phyloP scores from a whole-genome alignment of 1,140 invertebrate genomes.

The Oedothorax gibbosus region DNA sequence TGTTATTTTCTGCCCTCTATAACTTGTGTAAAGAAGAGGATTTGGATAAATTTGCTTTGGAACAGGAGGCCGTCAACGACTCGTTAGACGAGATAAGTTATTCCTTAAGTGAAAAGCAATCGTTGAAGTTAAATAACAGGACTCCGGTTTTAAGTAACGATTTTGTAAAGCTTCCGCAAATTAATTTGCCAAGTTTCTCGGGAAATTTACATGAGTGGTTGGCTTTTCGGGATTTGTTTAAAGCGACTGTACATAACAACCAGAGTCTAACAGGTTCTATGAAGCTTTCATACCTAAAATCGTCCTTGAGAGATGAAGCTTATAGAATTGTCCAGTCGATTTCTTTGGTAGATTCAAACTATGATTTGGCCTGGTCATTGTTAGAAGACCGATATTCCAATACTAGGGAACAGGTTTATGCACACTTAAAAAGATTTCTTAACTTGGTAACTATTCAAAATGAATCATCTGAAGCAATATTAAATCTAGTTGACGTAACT shows the following conservation, averaged over 20 bases:
- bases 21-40: not conserved
- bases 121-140: not conserved
- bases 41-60: not conserved
- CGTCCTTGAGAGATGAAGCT: not conserved
- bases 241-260: not conserved
- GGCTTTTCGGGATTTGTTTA: constrained; percentile 4
- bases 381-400: not conserved
- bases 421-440: not conserved
- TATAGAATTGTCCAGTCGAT: not conserved
- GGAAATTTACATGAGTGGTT: not conserved
- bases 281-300: constrained; percentile 1
- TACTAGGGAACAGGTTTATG: not conserved
- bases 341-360: not conserved
- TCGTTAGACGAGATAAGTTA: not conserved
- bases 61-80: not conserved
- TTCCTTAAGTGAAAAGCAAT: not conserved
- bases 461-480: not conserved
- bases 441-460: not conserved
- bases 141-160: not conserved
- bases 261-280: not conserved
- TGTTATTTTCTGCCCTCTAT: not conserved
- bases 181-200: not conserved
- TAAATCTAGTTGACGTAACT: not conserved
- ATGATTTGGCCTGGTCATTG: not conserved
- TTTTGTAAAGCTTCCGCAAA: not conserved